A percentile compares a stretch with the other conserved stretches of the same genome.
These are phyloP conservation scores for Gadus chalcogrammus DNA, from an alignment of 2,113 vertebrate genomes.

Conservation along the genomic window DNA sequence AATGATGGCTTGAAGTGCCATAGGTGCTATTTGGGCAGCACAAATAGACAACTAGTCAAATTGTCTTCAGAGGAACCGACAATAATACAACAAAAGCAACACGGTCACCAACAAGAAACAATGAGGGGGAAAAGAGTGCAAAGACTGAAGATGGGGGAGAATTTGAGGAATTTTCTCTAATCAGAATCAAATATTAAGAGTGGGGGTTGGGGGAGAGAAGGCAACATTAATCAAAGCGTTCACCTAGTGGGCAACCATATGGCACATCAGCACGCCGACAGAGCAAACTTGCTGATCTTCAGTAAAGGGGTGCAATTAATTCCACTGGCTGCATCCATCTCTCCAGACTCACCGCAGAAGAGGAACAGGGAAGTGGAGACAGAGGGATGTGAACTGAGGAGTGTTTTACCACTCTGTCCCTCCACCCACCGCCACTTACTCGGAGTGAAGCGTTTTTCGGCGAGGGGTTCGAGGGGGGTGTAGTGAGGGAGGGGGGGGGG, in stretches of 20 bases:
- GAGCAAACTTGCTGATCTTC: conserved; percentile 99
- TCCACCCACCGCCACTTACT: conserved; percentile 69
- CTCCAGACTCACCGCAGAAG: conserved; percentile 81
- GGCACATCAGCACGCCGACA: conserved; percentile 98
- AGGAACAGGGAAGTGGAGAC: conserved; percentile 69
- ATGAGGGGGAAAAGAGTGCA: conserved; percentile 36
- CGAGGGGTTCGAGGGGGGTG: background rate
- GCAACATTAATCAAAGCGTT: conserved; percentile 99
- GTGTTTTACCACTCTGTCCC: conserved; percentile 92
- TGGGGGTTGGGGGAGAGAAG: conserved; percentile 72
- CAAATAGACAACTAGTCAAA: no score
- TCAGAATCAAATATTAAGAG: conserved; percentile 92
- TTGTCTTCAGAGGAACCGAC: no score
- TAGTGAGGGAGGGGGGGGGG: conserved; percentile 66
- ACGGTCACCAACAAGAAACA: conserved; percentile 7
- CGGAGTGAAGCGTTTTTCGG: conserved; percentile 67
- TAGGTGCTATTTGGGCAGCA: no score
- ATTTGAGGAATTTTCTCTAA: conserved; percentile 43
- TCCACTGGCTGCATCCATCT: conserved; percentile 99
- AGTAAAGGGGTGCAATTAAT: conserved; percentile 99
- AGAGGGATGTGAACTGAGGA: conserved; percentile 63
- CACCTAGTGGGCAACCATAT: conserved; percentile 99
- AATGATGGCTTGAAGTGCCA: no score
- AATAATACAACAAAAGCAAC: no score
- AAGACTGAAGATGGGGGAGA: background rate